Percentiles rank a stretch among this genome's conserved stretches.
phyloP scores from a whole-genome alignment of 2,888 invertebrate genomes.

The Cyaniris semiargus region DNA sequence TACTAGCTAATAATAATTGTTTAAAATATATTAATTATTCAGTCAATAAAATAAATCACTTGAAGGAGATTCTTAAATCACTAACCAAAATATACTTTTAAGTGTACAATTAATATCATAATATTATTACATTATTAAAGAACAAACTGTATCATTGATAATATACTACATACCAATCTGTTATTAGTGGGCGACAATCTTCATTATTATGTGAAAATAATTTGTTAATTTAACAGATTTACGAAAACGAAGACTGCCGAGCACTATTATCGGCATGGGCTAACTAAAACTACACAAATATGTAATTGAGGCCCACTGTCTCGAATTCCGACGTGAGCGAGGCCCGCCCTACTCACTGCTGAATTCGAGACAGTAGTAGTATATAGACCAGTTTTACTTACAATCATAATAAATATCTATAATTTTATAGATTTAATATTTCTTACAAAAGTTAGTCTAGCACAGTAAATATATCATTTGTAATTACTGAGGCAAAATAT shows the following conservation, averaged over 20 bases:
- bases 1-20: background rate
- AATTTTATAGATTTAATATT: background rate
- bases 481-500: background rate
- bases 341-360: background rate
- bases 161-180: background rate
- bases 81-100: background rate
- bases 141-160: background rate
- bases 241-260: background rate
- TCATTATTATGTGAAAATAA: background rate
- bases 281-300: background rate
- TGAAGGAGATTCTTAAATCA: background rate
- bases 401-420: background rate
- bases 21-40: constrained; percentile 6
- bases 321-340: background rate
- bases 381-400: background rate
- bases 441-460: background rate
- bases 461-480: background rate
- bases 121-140: background rate
- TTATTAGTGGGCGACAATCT: background rate
- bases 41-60: constrained; percentile 14
- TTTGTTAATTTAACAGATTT: background rate
- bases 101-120: background rate
- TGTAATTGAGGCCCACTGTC: background rate
- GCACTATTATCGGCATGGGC: background rate
- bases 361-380: background rate